Conservation (phyloP, 2,888 invertebrate genomes). For the Pimpla rufipes region DNA sequence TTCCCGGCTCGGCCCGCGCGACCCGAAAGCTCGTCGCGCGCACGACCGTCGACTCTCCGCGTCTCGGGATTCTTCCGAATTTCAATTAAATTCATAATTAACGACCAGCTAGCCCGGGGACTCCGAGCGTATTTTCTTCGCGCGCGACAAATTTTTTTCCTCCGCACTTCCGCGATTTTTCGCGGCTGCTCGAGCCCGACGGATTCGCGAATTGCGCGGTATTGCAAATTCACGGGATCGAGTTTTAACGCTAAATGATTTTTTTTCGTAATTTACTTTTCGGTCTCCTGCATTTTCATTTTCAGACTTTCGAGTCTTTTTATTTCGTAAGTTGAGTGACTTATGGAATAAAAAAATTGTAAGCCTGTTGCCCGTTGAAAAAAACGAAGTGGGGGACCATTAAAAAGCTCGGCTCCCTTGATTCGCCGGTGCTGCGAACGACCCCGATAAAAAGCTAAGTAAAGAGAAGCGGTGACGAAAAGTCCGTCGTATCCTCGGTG, state of each 20-base stretch:
- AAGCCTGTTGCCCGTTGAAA: no score
- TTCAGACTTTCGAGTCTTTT: no score
- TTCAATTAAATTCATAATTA: conserved; percentile 73
- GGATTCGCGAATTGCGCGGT: no score
- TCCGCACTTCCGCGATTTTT: not conserved
- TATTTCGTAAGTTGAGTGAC: no score
- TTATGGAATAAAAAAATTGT: no score
- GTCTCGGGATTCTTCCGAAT: conserved; percentile 55
- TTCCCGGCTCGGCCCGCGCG: conserved; percentile 25
- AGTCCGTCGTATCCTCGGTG: conserved; percentile 20
- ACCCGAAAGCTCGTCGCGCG: not conserved
- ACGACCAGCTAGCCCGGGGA: conserved; percentile 7
- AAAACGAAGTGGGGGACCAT: no score
- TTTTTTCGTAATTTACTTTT: no score
- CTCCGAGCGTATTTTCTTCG: not conserved
- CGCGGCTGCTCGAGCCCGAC: no score
- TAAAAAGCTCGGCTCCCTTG: no score
- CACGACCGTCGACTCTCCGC: not conserved
- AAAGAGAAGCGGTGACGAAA: conserved; percentile 1
- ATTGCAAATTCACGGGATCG: no score
- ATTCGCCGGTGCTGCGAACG: not conserved
- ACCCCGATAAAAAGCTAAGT: conserved; percentile 18
- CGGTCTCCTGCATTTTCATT: no score
- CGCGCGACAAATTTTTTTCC: not conserved
- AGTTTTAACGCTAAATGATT: no score